Evolutionary conservation across 2,113 vertebrate genomes (phyloP).

Genomic region (Meleagris gallopavo): DNA sequence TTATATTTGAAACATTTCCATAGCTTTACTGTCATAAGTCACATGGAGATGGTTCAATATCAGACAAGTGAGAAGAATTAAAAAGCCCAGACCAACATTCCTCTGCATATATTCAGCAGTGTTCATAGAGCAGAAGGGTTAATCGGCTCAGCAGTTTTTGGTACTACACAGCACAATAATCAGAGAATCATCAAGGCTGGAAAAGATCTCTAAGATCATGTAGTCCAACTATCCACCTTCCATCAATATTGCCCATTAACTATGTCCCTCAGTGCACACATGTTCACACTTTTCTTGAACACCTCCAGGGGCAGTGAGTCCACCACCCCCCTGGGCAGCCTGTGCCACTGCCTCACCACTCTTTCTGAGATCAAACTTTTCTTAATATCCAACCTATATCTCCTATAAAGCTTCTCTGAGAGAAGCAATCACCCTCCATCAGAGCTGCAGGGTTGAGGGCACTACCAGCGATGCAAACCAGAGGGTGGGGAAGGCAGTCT

Average conservation of each 20-base stretch:
- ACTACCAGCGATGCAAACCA: background rate
- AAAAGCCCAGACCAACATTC: background rate
- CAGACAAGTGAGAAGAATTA: background rate
- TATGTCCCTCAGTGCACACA: too few species aligned
- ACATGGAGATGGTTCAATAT: background rate
- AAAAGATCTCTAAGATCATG: too few species aligned
- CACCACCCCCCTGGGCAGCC: too few species aligned
- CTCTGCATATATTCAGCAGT: background rate
- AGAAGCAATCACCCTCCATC: background rate
- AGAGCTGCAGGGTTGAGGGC: background rate
- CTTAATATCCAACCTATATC: too few species aligned
- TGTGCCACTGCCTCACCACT: too few species aligned
- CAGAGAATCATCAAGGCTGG: too few species aligned
- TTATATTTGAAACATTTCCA: background rate
- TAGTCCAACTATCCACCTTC: too few species aligned
- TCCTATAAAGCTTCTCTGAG: background rate
- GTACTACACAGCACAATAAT: background rate
- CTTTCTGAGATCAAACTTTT: too few species aligned
- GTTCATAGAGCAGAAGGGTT: accelerated
- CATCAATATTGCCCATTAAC: too few species aligned
- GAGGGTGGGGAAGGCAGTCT: background rate
- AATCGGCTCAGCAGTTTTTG: background rate
- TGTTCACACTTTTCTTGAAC: too few species aligned
- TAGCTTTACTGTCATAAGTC: background rate
- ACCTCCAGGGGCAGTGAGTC: too few species aligned